Evolutionary conservation across 2,888 invertebrate species (phyloP).

Genomic region (Parnassius smintheus): DNA sequence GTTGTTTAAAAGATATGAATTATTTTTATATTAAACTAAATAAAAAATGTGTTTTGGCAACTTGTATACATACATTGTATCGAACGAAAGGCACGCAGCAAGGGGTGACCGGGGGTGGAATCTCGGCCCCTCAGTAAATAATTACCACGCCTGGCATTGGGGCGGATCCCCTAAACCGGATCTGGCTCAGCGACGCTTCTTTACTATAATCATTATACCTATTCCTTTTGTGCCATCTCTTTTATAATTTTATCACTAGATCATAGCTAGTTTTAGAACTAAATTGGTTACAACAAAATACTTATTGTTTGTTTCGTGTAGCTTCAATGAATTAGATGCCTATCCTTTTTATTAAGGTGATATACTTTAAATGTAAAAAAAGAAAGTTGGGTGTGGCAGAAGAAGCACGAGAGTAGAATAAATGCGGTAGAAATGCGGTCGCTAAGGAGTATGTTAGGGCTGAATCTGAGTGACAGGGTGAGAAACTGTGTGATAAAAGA

Average conservation of each 20-base stretch:
- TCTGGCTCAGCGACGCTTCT: slow-evolving; percentile 15
- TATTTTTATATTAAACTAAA: neutral
- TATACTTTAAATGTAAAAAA: too few relatives aligned
- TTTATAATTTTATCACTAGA: slow-evolving; percentile 9
- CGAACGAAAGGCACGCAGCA: slow-evolving; percentile 32
- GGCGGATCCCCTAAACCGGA: slow-evolving; percentile 45
- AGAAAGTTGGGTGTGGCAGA: too few relatives aligned
- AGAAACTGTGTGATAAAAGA: too few relatives aligned
- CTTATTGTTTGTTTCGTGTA: too few relatives aligned
- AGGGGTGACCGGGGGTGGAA: slow-evolving; percentile 48
- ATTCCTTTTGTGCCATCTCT: neutral
- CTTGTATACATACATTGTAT: slow-evolving; percentile 26
- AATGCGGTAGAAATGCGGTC: too few relatives aligned
- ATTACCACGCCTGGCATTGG: slow-evolving; percentile 59
- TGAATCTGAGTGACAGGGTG: too few relatives aligned
- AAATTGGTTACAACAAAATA: too few relatives aligned
- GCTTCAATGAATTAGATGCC: too few relatives aligned
- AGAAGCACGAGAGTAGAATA: too few relatives aligned
- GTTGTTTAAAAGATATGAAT: neutral
- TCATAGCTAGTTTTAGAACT: neutral
- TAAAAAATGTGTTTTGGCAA: slow-evolving; percentile 23
- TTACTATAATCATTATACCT: slow-evolving; percentile 8
- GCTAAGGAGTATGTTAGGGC: too few relatives aligned
- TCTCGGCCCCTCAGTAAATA: slow-evolving; percentile 72
- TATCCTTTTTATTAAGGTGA: too few relatives aligned